These are phyloP conservation scores for Drosophila arawakana DNA, from an alignment of 1,140 invertebrate species.

Conservation along the genomic window DNA sequence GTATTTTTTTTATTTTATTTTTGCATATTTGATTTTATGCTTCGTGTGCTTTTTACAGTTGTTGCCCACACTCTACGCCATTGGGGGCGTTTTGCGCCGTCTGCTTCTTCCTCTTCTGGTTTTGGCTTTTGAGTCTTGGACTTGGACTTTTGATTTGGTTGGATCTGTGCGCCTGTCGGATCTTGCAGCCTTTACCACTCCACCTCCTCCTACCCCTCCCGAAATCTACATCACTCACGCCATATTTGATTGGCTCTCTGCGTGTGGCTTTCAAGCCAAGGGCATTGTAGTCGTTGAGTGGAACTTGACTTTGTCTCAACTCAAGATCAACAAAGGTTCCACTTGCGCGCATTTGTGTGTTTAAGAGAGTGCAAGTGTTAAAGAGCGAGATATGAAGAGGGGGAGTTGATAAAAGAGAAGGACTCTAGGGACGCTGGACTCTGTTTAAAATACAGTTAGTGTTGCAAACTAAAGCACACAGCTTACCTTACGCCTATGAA, in stretches of 20 bases:
- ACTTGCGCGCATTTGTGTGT: background rate
- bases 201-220: conserved; percentile 5
- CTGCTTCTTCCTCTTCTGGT: conserved; percentile 18
- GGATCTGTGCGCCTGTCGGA: conserved; percentile 12
- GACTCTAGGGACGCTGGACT: background rate
- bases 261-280: conserved; percentile 75
- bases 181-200: conserved; percentile 15
- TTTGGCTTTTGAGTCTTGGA: conserved; percentile 11
- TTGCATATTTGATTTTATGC: conserved; percentile 81
- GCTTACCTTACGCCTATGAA: background rate
- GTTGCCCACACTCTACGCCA: conserved; percentile 46
- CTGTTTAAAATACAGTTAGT: background rate
- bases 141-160: conserved; percentile 20
- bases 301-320: conserved; percentile 65
- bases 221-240: background rate
- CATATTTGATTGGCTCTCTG: conserved; percentile 58
- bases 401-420: conserved; percentile 10
- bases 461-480: background rate
- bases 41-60: conserved; percentile 82
- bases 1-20: conserved; percentile 21
- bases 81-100: conserved; percentile 61
- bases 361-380: conserved; percentile 39
- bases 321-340: conserved; percentile 62
- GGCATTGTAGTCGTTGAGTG: conserved; percentile 56
- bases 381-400: background rate